Percentiles rank a stretch among this genome's conserved stretches.
phyloP scores from a whole-genome alignment of 2,113 vertebrate genomes.

The Ophthalmolycus amberensis region DNA sequence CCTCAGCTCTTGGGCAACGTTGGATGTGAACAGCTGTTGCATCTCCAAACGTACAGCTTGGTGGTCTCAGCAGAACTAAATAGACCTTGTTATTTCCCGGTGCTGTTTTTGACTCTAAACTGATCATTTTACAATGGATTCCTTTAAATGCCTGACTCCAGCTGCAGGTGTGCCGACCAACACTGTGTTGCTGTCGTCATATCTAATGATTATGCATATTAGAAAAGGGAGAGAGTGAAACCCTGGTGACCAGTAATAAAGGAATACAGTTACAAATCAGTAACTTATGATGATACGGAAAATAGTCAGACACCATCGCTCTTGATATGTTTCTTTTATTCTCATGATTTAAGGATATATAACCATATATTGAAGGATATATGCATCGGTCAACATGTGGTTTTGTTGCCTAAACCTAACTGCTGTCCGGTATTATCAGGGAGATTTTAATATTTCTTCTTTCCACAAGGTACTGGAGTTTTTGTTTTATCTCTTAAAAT shows the following conservation, averaged over 20 bases:
- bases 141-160: background rate
- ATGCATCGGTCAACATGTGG: too few species aligned
- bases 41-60: constrained; percentile 25
- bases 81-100: constrained; percentile 7
- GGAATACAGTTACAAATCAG: background rate
- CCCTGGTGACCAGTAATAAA: background rate
- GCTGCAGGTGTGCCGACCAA: background rate
- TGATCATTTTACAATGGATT: constrained; percentile 5
- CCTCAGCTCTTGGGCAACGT: constrained; percentile 13
- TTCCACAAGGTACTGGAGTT: too few species aligned
- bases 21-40: constrained; percentile 52
- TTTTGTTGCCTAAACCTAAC: too few species aligned
- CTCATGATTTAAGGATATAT: too few species aligned
- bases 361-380: too few species aligned
- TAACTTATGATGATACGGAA: background rate
- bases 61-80: constrained; percentile 22
- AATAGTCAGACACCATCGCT: too few species aligned
- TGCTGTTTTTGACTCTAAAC: constrained; percentile 14
- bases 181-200: background rate
- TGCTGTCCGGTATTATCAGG: too few species aligned
- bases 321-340: too few species aligned
- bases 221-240: background rate
- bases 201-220: background rate
- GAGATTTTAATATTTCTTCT: too few species aligned
- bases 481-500: too few species aligned